Base-by-base conservation (phyloP, 2,888 invertebrate genomes). In the Chouioia cunea region DNA sequence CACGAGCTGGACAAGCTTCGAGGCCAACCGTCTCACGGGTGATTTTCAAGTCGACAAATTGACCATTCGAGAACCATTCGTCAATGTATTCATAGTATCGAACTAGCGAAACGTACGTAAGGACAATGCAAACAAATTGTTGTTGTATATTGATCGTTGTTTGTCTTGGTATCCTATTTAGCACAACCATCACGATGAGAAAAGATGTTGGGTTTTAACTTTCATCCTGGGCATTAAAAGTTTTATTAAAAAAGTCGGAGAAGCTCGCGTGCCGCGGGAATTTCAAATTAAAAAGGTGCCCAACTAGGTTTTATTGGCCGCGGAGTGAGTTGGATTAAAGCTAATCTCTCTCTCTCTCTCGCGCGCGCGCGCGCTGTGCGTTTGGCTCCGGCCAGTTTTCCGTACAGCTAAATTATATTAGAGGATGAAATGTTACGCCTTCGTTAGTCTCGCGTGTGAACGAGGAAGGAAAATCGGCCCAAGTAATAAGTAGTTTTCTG, bases 181-280 rank as follows among this genome's bases (percentile, higher is more conserved):
- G 3, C 36, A 10, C 6, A 36, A 12, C 36, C 36, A 36, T 36
- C 36, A 10, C 36, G 36, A 3, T 10, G 36, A 36, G 36, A 10
- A 10, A 36, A 36, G 36, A 36, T 36, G 36, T 12, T 18, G 47
- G n/a, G 20, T 43, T 48, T 23, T 22, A 10, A 53, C 16, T 44
- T 22, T 65, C 43, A n/a, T 22, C 48, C 23, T 48, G 16, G 27
- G 46, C 66, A 58, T 15, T 46, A 20, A 12, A 66, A 59, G 59
- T 66, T 66, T 66, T 59, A 66, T 66, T 66, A 66, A 66, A 66
- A 66, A 66, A 44, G 58, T 59, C 50, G 20, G 52, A 36, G 20
- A 44, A 20, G 4, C 23, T 14, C 22, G 36, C 27, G 53, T 20
- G 16, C 22, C 46, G n/a, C 48, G 57, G 54, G 57, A 50, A 57